phyloP scores from a whole-genome alignment of 2,113 vertebrate species.

The Marmota monax region DNA sequence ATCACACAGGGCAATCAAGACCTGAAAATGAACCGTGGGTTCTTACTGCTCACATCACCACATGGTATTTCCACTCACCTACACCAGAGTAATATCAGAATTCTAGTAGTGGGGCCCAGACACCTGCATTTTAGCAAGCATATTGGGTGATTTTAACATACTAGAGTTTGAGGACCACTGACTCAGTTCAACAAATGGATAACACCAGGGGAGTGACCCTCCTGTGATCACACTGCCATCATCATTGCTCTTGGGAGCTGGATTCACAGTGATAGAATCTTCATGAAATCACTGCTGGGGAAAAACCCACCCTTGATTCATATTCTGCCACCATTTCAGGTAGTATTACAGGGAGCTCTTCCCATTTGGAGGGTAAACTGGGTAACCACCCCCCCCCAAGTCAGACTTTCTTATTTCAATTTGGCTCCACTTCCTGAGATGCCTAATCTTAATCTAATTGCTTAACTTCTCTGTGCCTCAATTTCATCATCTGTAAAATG shows the following conservation, averaged over 20 bases:
- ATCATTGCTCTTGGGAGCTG: not conserved
- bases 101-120: not conserved
- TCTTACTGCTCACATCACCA: not conserved
- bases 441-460: not conserved
- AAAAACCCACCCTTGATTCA: no score
- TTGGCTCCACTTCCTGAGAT: not conserved
- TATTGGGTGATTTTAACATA: no score
- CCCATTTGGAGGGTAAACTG: not conserved
- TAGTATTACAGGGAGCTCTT: not conserved
- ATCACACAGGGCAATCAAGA: not conserved
- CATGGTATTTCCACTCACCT: not conserved
- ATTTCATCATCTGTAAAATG: not conserved
- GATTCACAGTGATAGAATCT: not conserved
- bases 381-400: not conserved
- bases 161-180: not conserved
- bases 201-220: not conserved
- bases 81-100: not conserved
- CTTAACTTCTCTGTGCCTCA: not conserved
- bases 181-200: not conserved
- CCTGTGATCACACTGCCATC: fast-evolving
- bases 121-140: not conserved
- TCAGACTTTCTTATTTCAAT: not conserved
- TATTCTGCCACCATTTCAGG: fast-evolving
- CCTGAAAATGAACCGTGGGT: not conserved
- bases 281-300: not conserved